A percentile compares a stretch with the other conserved stretches of the same genome.
These are phyloP conservation scores for Chalcis sispes DNA, from an alignment of 2,888 invertebrate genomes.

Conservation along the genomic window DNA sequence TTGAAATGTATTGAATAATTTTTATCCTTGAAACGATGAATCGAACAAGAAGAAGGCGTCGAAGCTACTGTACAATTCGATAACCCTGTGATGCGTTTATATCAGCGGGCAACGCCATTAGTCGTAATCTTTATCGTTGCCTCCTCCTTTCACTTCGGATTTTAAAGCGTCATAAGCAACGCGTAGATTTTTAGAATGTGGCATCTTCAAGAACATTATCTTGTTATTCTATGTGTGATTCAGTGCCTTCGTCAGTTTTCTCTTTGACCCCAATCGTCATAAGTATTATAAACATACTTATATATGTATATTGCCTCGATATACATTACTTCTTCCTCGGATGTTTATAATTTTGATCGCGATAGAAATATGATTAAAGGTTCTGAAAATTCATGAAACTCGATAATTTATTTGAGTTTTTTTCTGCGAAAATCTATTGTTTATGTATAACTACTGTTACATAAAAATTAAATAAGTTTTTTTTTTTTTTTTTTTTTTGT, in stretches of 20 bases:
- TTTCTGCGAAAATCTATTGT: too few relatives aligned
- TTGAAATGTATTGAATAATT: background rate
- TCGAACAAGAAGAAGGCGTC: conserved; percentile 5
- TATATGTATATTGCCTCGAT: too few relatives aligned
- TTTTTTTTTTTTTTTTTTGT: too few relatives aligned
- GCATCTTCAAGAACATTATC: conserved; percentile 46
- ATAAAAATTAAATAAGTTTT: too few relatives aligned
- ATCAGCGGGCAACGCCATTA: conserved; percentile 46
- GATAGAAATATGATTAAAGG: too few relatives aligned
- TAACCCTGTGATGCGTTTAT: conserved; percentile 46
- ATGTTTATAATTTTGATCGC: too few relatives aligned
- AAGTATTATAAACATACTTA: too few relatives aligned
- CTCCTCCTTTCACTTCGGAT: conserved; percentile 38
- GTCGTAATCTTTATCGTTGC: conserved; percentile 41
- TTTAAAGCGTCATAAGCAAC: conserved; percentile 19
- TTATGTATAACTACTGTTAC: too few relatives aligned
- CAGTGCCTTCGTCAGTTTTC: conserved; percentile 47
- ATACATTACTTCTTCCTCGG: too few relatives aligned
- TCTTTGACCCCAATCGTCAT: conserved; percentile 49
- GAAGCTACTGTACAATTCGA: conserved; percentile 31
- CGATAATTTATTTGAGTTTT: too few relatives aligned
- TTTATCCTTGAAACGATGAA: conserved; percentile 10
- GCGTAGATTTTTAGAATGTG: conserved; percentile 11
- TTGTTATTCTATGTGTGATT: conserved; percentile 44
- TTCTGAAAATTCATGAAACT: too few relatives aligned